Evolutionary conservation across 2,113 vertebrate genomes (phyloP), one percentile per base, ranked within the genome.

Genomic region (Tauraco erythrolophus): DNA sequence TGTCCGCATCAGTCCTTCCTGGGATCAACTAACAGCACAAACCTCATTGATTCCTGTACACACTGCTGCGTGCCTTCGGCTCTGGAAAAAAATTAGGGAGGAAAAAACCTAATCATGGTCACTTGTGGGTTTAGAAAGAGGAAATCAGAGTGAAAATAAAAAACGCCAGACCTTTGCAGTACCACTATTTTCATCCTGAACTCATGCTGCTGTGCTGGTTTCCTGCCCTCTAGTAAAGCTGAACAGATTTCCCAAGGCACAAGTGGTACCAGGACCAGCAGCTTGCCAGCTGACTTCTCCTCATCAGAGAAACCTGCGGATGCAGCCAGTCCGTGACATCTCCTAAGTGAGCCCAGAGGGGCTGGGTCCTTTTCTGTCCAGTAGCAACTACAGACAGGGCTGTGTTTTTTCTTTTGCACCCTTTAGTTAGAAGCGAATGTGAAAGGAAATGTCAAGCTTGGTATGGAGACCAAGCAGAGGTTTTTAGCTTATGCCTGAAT

Each of bases 101-200:
- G 22, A 45, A 89, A 81, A 81, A 41, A 1, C 9, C 4, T 35
- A 68, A 21, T 19, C 30, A 4, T 22, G 0, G 0, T 9, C 46
- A 65, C 37, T 37, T 89, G 58, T 37, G 25, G 18, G 33, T 65
- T 74, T 27, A 81, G 41, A 70, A 66, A 65, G 37, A 95, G 31
- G 30, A 92, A 37, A 61, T 46, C 28, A 70, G 62, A 77, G 35
- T 19, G 54, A 61, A 84, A 84, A 68, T 31, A 51, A 43, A 53
- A 95, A 90, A 81, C 39, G 48, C 27, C 41, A 79, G 80, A 60
- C 8, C 66, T 83, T 16, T 86, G 28, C 56, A 70, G 43, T 27
- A 25, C 71, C 30, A 35, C 43, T 83, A 8, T 68, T 91, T 85
- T 89, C 7, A 16, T 53, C 19, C 65, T 39, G 28, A 53, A 22